Base-by-base conservation (phyloP, 1,140 invertebrate species). In the Drosophila asahinai region DNA sequence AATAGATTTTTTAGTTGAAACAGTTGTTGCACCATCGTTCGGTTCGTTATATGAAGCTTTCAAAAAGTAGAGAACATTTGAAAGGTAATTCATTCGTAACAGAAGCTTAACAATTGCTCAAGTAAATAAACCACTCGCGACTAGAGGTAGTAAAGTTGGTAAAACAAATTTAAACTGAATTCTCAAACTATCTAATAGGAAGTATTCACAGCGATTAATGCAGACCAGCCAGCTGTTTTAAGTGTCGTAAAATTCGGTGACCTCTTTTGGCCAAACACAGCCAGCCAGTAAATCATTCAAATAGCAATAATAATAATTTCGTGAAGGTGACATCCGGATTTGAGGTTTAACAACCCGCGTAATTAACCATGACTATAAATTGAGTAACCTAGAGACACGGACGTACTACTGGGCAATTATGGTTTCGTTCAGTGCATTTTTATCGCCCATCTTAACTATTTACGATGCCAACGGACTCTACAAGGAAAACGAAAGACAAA, bases 401-500 rank as follows among this genome's bases (percentile, higher is more conserved):
- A 19, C 38, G 6, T 17, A 54, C 19, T 36, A 8, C 9, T 11
- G 3, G 33, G 9, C 33, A 54, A 42, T 71, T 36, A 38, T 25
- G 55, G 52, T 83, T 84, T 84, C 30, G 74, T 52, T 42, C 72
- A 77, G 81, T 83, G 81, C 63, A 83, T 12, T 59, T 65, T 70
- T 65, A 83, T 82, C 61, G 67, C 59, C 60, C 55, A 57, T 83
- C 74, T 71, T 63, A 59, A 66, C 73, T 72, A 83, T 68, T 74
- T 74, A 75, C 70, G 70, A 75, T 52, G 55, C 47, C 61, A 81
- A 47, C 45, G 38, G 33, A 49, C 33, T 74, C 59, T 19, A 49
- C 55, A 59, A 62, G 45, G 51, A 55, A 40, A 80, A 49, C 11
- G 25, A 30, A 19, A 51, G 36, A 36, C 38, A 52, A 52, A 52